These are phyloP conservation scores for Bujurquina vittata DNA, from an alignment of 2,113 vertebrate genomes.

Conservation along the genomic window DNA sequence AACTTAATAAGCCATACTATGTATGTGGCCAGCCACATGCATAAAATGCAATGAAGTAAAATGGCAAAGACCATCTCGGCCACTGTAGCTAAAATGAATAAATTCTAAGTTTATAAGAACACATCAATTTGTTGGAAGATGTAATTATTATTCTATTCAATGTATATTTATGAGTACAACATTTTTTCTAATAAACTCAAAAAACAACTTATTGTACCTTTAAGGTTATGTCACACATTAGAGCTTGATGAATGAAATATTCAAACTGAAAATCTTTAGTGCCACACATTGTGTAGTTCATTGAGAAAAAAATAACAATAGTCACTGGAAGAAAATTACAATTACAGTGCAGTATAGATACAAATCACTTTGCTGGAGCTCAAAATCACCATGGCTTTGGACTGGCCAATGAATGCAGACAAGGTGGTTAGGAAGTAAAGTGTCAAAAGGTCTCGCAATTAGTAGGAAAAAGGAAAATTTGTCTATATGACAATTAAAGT, in stretches of 20 bases:
- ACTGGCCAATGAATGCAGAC: not conserved
- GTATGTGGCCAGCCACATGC: no score
- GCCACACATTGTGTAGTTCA: not conserved
- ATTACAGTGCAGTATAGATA: not conserved
- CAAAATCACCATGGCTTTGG: not conserved
- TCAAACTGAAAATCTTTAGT: not conserved
- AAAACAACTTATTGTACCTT: not conserved
- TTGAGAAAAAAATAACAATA: not conserved
- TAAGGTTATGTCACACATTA: not conserved
- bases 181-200: not conserved
- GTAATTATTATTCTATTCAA: no score
- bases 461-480: not conserved
- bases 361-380: not conserved
- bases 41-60: no score
- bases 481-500: conserved; percentile 3
- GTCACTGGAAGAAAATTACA: not conserved
- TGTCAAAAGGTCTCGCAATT: not conserved
- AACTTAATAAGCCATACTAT: no score
- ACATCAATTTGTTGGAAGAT: no score
- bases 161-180: no score
- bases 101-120: no score
- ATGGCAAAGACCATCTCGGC: no score
- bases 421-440: conserved; percentile 1
- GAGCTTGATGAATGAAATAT: not conserved
- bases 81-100: no score